phyloP scores from a whole-genome alignment of 1,140 invertebrate species.

The Aphidius gifuensis region DNA sequence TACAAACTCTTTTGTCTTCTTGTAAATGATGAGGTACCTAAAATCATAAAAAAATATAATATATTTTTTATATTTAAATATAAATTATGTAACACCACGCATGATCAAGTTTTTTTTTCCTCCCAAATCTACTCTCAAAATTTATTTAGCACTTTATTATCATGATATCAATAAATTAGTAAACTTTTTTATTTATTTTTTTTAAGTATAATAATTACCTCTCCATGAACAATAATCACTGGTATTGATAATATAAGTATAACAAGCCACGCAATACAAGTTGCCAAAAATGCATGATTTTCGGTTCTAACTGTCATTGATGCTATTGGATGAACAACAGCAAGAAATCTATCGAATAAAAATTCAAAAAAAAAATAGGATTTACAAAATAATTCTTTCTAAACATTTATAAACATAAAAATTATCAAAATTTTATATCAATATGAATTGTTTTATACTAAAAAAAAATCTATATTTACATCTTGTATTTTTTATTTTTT shows the following conservation, averaged over 20 bases:
- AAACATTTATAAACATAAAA: too few species aligned
- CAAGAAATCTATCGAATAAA: conserved; percentile 66
- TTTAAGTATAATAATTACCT: conserved; percentile 51
- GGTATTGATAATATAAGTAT: conserved; percentile 75
- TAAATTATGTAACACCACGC: too few species aligned
- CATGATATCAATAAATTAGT: too few species aligned
- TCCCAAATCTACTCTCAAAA: too few species aligned
- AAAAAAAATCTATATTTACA: too few species aligned
- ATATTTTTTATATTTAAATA: too few species aligned
- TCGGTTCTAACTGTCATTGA: conserved; percentile 87
- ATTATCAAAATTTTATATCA: background rate
- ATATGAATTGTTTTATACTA: background rate
- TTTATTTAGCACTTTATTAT: too few species aligned
- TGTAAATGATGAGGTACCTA: conserved; percentile 14
- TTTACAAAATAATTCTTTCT: background rate
- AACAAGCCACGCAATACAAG: conserved; percentile 76
- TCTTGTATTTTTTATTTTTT: background rate
- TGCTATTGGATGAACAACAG: conserved; percentile 89
- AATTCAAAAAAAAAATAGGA: background rate
- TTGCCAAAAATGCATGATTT: conserved; percentile 77
- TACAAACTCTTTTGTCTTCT: conserved; percentile 33
- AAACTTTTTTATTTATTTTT: too few species aligned
- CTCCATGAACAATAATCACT: conserved; percentile 75
- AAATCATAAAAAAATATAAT: conserved; percentile 38
- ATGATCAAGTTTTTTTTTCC: too few species aligned